phyloP scores from a whole-genome alignment of 2,888 invertebrate species.

The Caenorhabditis doughertyi region DNA sequence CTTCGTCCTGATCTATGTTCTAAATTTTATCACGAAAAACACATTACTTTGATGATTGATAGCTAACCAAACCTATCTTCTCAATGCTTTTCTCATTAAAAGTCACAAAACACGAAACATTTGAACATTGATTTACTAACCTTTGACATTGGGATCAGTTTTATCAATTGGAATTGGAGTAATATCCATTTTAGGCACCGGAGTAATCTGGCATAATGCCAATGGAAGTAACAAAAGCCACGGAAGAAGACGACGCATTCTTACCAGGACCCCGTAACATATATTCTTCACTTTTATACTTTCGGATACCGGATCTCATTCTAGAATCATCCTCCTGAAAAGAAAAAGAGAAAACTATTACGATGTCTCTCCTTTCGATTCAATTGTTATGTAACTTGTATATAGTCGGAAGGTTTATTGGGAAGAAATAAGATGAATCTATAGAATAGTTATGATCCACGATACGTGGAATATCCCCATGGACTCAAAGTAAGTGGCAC shows the following conservation, averaged over 20 bases:
- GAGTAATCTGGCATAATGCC: constrained; percentile 65
- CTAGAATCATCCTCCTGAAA: neutral
- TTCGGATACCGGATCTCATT: constrained; percentile 50
- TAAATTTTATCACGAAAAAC: neutral
- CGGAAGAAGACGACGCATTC: constrained; percentile 44
- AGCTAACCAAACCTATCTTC: neutral
- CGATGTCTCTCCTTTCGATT: constrained; percentile 42
- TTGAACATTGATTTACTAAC: constrained; percentile 43
- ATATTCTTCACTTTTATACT: constrained; percentile 13
- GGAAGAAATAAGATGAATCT: neutral
- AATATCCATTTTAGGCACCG: constrained; percentile 72
- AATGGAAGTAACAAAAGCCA: constrained; percentile 31
- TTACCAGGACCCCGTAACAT: constrained; percentile 22
- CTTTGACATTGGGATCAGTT: constrained; percentile 77
- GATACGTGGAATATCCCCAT: constrained; percentile 79
- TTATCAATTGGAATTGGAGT: constrained; percentile 80
- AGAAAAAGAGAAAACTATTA: constrained; percentile 24
- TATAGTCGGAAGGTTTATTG: constrained; percentile 49
- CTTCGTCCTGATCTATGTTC: constrained; percentile 17
- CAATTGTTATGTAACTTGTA: constrained; percentile 56
- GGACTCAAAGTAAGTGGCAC: constrained; percentile 78
- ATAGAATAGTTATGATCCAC: constrained; percentile 67
- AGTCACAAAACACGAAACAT: neutral
- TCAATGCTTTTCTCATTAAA: neutral
- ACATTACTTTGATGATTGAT: constrained; percentile 28